Evolutionary conservation across 2,888 invertebrate genomes (phyloP).

Genomic region (Labia minor): DNA sequence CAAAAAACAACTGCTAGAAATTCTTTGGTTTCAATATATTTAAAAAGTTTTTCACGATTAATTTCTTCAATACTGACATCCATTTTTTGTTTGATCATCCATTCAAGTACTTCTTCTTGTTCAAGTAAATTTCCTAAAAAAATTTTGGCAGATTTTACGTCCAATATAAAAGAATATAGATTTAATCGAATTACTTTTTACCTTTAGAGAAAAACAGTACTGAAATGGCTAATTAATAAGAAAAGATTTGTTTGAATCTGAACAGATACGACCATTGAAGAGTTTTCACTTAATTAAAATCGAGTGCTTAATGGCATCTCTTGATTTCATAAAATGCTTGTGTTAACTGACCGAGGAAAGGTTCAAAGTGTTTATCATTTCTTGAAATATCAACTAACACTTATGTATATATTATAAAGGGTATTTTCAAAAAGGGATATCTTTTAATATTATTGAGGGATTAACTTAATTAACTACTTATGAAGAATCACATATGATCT

Average conservation of each 20-base stretch:
- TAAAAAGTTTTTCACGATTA: slow-evolving; percentile 66
- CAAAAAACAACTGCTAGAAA: slow-evolving; percentile 87
- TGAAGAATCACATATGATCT: no score
- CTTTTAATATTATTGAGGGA: no score
- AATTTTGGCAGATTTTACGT: slow-evolving; percentile 14
- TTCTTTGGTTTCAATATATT: slow-evolving; percentile 80
- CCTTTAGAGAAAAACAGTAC: background rate
- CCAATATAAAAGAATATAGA: slow-evolving; percentile 14
- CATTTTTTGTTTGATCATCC: slow-evolving; percentile 85
- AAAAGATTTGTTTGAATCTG: background rate
- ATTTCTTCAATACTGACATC: slow-evolving; percentile 87
- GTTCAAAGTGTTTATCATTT: background rate
- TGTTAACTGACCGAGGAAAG: no score
- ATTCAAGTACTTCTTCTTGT: slow-evolving; percentile 72
- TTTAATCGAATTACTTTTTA: background rate
- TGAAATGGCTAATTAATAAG: background rate
- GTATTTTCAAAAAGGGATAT: no score
- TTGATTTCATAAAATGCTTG: background rate
- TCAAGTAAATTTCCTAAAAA: slow-evolving; percentile 57
- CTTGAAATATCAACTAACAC: background rate
- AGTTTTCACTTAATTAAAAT: background rate
- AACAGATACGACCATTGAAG: background rate
- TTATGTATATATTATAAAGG: background rate
- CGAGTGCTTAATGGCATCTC: background rate
- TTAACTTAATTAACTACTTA: no score